Conservation (phyloP, 2,113 vertebrate species). For the Conger conger region DNA sequence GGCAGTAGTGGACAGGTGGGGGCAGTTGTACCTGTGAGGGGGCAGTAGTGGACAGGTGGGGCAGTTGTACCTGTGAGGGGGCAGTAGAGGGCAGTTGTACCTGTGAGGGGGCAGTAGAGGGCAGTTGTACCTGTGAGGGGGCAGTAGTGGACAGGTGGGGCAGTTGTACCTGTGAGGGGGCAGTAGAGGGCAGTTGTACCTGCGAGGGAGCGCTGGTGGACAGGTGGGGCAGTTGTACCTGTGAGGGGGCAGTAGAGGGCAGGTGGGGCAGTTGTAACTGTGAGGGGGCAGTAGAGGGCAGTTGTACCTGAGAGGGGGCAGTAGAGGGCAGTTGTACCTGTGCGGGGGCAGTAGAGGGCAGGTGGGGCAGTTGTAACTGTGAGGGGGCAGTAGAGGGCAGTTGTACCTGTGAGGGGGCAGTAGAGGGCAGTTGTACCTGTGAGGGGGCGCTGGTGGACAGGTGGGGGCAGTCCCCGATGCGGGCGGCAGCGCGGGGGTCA, state of each 20-base stretch:
- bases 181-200: slow-evolving; percentile 56
- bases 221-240: slow-evolving; percentile 78
- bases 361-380: neutral
- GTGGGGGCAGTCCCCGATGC: slow-evolving; percentile 81
- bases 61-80: neutral
- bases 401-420: neutral
- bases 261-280: slow-evolving; percentile 64
- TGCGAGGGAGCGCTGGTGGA: slow-evolving; percentile 77
- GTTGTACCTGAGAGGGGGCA: neutral
- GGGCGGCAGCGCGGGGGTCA: slow-evolving; percentile 86
- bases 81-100: neutral
- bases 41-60: neutral
- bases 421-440: slow-evolving; percentile 70
- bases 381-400: neutral
- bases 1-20: neutral
- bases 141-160: neutral
- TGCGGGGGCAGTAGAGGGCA: neutral
- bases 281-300: neutral
- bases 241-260: slow-evolving; percentile 75
- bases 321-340: neutral
- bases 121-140: neutral
- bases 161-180: too few species aligned
- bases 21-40: neutral
- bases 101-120: too few species aligned
- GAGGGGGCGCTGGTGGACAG: slow-evolving; percentile 77